These are phyloP conservation scores for Pogonus chalceus DNA, from an alignment of 1,140 invertebrate species.

Conservation along the genomic window DNA sequence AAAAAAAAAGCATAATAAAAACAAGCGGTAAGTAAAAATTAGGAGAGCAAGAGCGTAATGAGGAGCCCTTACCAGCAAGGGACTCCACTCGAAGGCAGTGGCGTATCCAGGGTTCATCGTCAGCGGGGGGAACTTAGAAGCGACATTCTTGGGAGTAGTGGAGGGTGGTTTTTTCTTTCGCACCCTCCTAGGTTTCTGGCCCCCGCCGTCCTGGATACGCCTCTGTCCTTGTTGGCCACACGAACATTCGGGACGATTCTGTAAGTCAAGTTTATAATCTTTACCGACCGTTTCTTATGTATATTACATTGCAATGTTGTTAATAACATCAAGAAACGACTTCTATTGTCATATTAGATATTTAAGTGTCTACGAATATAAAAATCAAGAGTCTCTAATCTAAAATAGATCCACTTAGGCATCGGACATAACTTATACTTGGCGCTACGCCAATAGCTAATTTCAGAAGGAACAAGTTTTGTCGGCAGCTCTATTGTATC, in stretches of 20 bases:
- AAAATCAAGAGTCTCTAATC: conserved; percentile 28
- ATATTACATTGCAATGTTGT: too few relatives aligned
- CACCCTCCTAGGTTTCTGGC: conserved; percentile 22
- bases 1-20: neutral
- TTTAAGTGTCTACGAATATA: conserved; percentile 14
- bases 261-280: conserved; percentile 9
- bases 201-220: conserved; percentile 33
- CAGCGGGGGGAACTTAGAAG: conserved; percentile 31
- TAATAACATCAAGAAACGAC: too few relatives aligned
- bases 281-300: too few relatives aligned
- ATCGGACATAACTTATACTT: conserved; percentile 32
- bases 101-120: conserved; percentile 37
- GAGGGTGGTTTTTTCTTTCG: conserved; percentile 25
- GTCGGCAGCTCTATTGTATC: conserved; percentile 33
- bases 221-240: conserved; percentile 33
- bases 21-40: neutral
- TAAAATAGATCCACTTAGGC: conserved; percentile 34
- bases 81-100: conserved; percentile 32
- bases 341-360: conserved; percentile 10
- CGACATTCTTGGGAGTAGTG: conserved; percentile 24
- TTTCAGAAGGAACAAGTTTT: conserved; percentile 29
- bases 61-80: conserved; percentile 29
- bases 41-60: neutral
- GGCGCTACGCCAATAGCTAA: conserved; percentile 33
- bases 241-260: conserved; percentile 27